Conservation (phyloP, 92 coral and sea anemone genomes). For the Zoanthus gigantus region DNA sequence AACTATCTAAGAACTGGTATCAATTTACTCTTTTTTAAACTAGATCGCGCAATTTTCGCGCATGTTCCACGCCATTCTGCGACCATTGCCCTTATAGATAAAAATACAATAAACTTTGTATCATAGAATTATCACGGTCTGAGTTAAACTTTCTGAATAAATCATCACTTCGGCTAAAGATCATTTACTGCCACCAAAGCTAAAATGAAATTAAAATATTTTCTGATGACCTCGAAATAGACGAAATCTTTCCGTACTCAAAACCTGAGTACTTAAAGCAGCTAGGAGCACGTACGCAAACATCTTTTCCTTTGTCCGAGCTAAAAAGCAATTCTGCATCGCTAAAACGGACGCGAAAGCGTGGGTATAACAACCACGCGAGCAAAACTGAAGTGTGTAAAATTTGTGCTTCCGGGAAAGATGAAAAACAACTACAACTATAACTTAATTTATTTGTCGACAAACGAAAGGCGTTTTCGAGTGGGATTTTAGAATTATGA, state of each 20-base stretch:
- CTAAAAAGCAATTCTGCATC: slow-evolving; percentile 23
- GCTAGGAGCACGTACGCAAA: slow-evolving; percentile 30
- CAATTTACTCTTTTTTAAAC: not conserved
- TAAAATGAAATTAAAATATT: slow-evolving; percentile 26
- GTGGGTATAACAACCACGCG: slow-evolving; percentile 32
- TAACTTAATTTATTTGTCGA: not conserved
- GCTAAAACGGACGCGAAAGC: slow-evolving; percentile 46
- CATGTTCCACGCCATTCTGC: not conserved
- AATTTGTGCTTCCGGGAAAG: slow-evolving; percentile 22
- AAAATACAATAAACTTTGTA: not conserved
- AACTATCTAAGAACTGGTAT: not conserved
- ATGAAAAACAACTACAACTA: not conserved
- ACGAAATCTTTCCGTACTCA: slow-evolving; percentile 8
- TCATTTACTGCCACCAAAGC: slow-evolving; percentile 10
- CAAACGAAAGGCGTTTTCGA: slow-evolving; percentile 22
- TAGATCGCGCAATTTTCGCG: slow-evolving; percentile 26
- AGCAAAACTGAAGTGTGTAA: not conserved
- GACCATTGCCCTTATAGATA: not conserved
- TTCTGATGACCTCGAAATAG: slow-evolving; percentile 42
- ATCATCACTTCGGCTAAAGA: slow-evolving; percentile 23
- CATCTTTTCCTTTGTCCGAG: slow-evolving; percentile 20
- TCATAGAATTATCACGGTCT: not conserved
- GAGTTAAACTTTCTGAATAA: not conserved
- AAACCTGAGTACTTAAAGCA: slow-evolving; percentile 9
- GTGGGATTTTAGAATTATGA: slow-evolving; percentile 31